These are phyloP conservation scores for Sporophila hypoxantha DNA, from an alignment of 2,113 vertebrate species.

Conservation along the genomic window DNA sequence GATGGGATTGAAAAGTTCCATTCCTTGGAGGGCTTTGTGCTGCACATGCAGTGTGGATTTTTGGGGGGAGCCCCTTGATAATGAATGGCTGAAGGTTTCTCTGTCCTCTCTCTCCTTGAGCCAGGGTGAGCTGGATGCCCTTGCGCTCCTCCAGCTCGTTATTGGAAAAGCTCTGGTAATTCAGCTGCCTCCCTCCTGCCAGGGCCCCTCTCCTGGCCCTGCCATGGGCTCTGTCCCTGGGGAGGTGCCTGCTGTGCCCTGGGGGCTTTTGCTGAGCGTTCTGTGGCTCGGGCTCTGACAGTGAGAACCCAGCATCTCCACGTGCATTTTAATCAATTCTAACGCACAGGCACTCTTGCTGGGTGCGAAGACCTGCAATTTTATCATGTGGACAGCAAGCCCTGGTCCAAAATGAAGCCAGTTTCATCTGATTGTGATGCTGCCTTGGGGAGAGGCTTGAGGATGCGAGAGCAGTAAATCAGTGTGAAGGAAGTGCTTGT, in stretches of 20 bases:
- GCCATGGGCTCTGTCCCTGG: neutral
- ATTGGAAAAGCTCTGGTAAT: neutral
- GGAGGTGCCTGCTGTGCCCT: neutral
- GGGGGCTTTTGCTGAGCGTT: neutral
- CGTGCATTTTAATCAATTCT: neutral
- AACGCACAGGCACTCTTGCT: neutral
- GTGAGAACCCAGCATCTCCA: rapidly evolving
- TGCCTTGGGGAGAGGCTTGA: neutral
- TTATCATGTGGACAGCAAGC: neutral
- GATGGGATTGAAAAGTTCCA: neutral
- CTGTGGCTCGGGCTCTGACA: neutral
- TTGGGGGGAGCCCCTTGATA: neutral
- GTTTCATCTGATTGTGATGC: neutral
- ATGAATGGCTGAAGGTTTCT: neutral
- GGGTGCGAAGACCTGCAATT: neutral
- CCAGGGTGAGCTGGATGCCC: neutral
- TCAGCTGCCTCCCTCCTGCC: neutral
- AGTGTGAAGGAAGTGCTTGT: neutral
- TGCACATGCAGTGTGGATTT: neutral
- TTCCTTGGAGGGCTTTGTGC: neutral
- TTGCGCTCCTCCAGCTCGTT: neutral
- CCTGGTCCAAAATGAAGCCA: neutral
- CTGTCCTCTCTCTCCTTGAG: neutral
- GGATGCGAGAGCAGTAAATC: neutral
- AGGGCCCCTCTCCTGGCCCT: neutral